A percentile compares a stretch with the other conserved stretches of the same genome.
Conservation (phyloP, 2,888 invertebrate genomes). For the Tipula unca region DNA sequence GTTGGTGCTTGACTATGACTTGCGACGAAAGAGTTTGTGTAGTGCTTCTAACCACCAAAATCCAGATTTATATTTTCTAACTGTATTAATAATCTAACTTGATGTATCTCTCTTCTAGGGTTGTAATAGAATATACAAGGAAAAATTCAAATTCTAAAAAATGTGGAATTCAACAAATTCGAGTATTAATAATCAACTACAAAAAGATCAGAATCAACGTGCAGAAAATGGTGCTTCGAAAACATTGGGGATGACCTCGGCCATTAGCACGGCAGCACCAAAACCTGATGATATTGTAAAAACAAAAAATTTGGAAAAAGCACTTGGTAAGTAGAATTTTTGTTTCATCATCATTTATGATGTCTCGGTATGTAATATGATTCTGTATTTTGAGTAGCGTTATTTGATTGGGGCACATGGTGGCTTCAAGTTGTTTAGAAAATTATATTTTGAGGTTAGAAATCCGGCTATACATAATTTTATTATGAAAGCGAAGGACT, state of each 20-base stretch:
- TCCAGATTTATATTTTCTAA: neutral
- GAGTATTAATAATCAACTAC: neutral
- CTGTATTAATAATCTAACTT: neutral
- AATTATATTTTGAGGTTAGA: neutral
- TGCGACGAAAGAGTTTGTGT: neutral
- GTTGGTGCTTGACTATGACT: neutral
- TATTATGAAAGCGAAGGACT: too few relatives aligned
- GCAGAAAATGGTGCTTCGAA: slow-evolving; percentile 24
- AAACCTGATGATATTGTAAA: slow-evolving; percentile 60
- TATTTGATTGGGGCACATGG: neutral
- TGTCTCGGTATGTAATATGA: neutral
- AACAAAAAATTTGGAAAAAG: slow-evolving; percentile 61
- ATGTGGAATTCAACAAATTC: neutral
- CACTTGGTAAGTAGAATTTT: slow-evolving; percentile 42
- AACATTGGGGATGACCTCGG: slow-evolving; percentile 81
- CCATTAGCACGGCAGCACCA: slow-evolving; percentile 80
- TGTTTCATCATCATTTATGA: neutral
- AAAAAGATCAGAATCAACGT: slow-evolving; percentile 23
- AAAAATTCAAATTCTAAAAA: neutral
- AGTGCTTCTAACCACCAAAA: neutral
- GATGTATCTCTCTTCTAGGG: neutral
- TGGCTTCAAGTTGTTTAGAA: neutral
- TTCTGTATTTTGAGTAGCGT: neutral
- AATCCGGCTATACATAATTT: neutral
- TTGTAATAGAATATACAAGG: neutral